Conservation (phyloP, 2,797 vertebrate species). For the Gorsachius magnificus region DNA sequence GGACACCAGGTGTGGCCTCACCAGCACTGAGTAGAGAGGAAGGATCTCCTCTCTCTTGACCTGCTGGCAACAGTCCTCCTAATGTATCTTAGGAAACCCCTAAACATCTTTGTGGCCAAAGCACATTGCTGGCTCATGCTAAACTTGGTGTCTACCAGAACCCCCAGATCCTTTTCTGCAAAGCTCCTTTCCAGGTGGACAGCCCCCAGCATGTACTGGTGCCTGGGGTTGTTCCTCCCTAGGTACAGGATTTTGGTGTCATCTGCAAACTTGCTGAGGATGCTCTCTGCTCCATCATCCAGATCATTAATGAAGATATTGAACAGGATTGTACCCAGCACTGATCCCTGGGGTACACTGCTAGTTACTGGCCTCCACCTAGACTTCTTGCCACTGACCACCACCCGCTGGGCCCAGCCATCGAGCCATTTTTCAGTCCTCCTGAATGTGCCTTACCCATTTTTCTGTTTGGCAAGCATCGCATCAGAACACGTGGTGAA, state of each 20-base stretch:
- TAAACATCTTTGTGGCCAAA: neutral
- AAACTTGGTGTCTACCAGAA: neutral
- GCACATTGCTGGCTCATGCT: neutral
- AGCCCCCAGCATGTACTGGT: neutral
- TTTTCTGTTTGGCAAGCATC: neutral
- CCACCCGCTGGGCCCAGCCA: neutral
- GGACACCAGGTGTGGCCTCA: neutral
- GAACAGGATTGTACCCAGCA: neutral
- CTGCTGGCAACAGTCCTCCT: neutral
- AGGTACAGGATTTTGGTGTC: neutral
- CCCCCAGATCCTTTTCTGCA: neutral
- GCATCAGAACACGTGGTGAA: neutral
- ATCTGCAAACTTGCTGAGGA: neutral
- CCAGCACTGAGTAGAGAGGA: neutral
- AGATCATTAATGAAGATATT: neutral
- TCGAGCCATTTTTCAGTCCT: neutral
- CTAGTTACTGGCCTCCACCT: neutral
- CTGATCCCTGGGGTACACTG: neutral
- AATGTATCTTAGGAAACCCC: neutral
- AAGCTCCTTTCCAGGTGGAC: neutral
- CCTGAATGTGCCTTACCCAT: rapidly evolving
- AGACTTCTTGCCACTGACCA: neutral
- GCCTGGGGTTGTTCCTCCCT: neutral
- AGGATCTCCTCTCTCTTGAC: neutral
- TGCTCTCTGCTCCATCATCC: neutral